These are phyloP conservation scores for Alca torda DNA, from an alignment of 2,797 vertebrate genomes.

Conservation along the genomic window DNA sequence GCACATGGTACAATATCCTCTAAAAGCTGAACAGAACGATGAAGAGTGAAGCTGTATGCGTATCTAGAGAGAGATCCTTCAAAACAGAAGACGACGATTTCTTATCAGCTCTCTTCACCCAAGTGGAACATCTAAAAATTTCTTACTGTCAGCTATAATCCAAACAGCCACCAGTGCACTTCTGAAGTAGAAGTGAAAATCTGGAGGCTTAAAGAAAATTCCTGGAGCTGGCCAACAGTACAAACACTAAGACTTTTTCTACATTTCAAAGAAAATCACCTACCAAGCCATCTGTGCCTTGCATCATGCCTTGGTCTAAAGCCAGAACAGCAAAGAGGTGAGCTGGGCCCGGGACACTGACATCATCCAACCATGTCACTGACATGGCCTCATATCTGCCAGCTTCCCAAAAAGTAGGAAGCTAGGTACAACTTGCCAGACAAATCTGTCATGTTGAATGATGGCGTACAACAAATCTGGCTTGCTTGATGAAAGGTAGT, in stretches of 20 bases:
- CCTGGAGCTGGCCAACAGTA: background rate
- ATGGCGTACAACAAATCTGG: background rate
- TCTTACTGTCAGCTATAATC: background rate
- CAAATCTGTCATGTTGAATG: background rate
- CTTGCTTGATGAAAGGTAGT: background rate
- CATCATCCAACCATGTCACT: background rate
- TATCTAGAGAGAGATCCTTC: background rate
- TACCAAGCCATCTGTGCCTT: constrained; percentile 13
- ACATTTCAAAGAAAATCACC: constrained; percentile 1
- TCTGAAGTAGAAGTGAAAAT: background rate
- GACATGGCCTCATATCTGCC: background rate
- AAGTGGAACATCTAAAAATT: background rate
- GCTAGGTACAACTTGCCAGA: background rate
- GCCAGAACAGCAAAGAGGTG: background rate
- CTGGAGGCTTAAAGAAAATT: constrained; percentile 16
- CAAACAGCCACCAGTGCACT: background rate
- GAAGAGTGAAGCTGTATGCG: background rate
- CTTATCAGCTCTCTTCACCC: background rate
- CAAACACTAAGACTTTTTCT: background rate
- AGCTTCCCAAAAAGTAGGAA: background rate
- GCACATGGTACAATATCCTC: background rate
- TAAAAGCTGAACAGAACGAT: background rate
- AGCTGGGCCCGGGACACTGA: background rate
- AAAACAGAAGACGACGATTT: background rate
- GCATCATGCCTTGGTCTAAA: background rate